These are phyloP conservation scores for Setophaga coronata DNA, from an alignment of 2,113 vertebrate genomes.

Conservation along the genomic window DNA sequence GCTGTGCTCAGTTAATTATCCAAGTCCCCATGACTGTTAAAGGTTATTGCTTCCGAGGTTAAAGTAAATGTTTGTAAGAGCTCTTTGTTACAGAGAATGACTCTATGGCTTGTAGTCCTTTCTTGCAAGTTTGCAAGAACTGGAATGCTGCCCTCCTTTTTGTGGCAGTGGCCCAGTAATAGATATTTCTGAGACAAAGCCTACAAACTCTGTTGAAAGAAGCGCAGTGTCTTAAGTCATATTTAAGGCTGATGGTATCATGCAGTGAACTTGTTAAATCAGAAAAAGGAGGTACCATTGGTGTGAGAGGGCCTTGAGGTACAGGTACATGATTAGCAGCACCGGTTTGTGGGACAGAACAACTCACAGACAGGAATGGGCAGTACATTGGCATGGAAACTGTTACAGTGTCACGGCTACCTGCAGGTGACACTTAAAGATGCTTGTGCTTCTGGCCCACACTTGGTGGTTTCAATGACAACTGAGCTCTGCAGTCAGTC, in stretches of 20 bases:
- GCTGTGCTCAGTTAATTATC: conserved; percentile 41
- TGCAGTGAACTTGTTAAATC: neutral
- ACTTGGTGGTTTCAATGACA: neutral
- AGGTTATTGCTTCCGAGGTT: conserved; percentile 42
- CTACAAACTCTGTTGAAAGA: neutral
- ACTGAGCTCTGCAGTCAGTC: neutral
- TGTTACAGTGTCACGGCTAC: neutral
- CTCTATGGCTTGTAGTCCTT: neutral
- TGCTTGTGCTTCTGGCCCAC: neutral
- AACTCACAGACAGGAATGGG: neutral
- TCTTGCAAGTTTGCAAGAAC: neutral
- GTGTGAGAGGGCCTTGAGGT: neutral
- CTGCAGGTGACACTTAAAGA: neutral
- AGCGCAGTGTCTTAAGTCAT: neutral
- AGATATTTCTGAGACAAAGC: neutral
- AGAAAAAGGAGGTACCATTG: neutral
- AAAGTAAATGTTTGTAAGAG: conserved; percentile 17
- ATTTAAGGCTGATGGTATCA: neutral
- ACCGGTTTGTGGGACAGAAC: neutral
- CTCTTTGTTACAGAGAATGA: neutral
- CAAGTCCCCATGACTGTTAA: neutral
- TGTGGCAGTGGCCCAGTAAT: neutral
- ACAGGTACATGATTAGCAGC: neutral
- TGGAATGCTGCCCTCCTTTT: neutral
- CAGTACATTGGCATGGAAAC: neutral